Evolutionary conservation across 30 jellyfish, hydroid and myxozoan genomes (phyloP), one percentile per base, ranked within the genome.

Genomic region (Sanderia malayensis): DNA sequence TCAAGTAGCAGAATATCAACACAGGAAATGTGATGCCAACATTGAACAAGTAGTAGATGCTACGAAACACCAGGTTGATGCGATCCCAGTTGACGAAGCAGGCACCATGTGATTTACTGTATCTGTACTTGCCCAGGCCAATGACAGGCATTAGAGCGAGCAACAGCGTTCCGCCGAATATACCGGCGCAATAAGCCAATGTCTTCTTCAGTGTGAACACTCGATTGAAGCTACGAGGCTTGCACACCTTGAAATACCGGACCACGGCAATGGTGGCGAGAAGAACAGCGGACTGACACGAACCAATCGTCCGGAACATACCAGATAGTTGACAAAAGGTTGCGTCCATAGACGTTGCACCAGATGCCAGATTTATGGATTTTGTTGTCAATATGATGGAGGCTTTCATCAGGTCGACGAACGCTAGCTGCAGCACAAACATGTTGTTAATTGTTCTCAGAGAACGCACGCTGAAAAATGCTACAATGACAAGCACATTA

Each of bases 51-150:
- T 89, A 89, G 47, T 73, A 82, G 19, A 89, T 66, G 70, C 74
- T 81, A 8, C 97, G 97, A 57, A 89, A 89, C 24, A 73, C 73
- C 0, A 57, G 41, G 67, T 89, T 82, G 13, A 20, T 62, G 24
- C 61, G 27, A 25, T 57, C 81, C 97, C 97, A 89, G 66, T 77
- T 70, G 4, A 87, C 86, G 62, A 89, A 89, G 33, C 97, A 89
- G 18, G 85, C 87, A 4, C 97, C 97, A 31, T 89, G 97, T 1
- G 85, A 57, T 47, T 45, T 26, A 67, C 97, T 89, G 82, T 34
- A 89, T 10, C 71, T 72, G 57, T 81, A 89, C 33, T 59, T 67
- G 44, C 97, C 97, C 21, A 89, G 61, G 63, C 94, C 95, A 31
- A 89, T 22, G 1, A 75, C 86, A 1, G 97, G 97, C 60, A 89